Evolutionary conservation across 2,113 vertebrate genomes (phyloP).

Genomic region (Oncorhynchus gorbuscha): DNA sequence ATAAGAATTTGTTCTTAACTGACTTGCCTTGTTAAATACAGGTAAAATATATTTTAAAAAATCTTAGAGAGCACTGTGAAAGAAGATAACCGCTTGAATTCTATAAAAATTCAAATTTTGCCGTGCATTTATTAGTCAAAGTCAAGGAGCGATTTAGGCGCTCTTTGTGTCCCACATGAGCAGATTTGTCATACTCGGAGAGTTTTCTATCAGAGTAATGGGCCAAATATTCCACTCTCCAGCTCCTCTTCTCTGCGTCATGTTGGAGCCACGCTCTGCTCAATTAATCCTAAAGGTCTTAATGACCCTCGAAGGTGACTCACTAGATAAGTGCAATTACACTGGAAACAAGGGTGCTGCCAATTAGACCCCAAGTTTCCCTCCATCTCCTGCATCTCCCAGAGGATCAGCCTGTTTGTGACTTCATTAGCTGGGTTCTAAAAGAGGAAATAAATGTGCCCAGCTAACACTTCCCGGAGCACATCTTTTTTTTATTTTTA

Average conservation of each 20-base stretch:
- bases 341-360: slow-evolving; percentile 74
- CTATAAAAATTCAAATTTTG: slow-evolving; percentile 65
- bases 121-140: slow-evolving; percentile 61
- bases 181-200: slow-evolving; percentile 47
- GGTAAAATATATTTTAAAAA: no score
- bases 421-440: slow-evolving; percentile 76
- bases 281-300: slow-evolving; percentile 76
- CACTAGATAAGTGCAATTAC: slow-evolving; percentile 78
- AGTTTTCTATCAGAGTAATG: slow-evolving; percentile 68
- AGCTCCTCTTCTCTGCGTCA: slow-evolving; percentile 43
- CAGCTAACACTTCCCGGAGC: slow-evolving; percentile 52
- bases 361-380: slow-evolving; percentile 74
- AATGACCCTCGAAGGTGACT: slow-evolving; percentile 82
- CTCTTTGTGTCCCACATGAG: slow-evolving; percentile 65
- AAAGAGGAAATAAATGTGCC: slow-evolving; percentile 69
- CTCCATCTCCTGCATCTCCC: slow-evolving; percentile 65
- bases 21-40: no score
- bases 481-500: slow-evolving; percentile 19
- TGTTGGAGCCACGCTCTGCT: slow-evolving; percentile 60
- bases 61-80: slow-evolving; percentile 13
- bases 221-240: slow-evolving; percentile 60
- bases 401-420: slow-evolving; percentile 69
- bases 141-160: slow-evolving; percentile 61
- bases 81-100: slow-evolving; percentile 66
- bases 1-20: no score